Evolutionary conservation across 1,140 invertebrate species (phyloP), one percentile per base, ranked within the genome.

Genomic region (Lasioglossum baleicum): DNA sequence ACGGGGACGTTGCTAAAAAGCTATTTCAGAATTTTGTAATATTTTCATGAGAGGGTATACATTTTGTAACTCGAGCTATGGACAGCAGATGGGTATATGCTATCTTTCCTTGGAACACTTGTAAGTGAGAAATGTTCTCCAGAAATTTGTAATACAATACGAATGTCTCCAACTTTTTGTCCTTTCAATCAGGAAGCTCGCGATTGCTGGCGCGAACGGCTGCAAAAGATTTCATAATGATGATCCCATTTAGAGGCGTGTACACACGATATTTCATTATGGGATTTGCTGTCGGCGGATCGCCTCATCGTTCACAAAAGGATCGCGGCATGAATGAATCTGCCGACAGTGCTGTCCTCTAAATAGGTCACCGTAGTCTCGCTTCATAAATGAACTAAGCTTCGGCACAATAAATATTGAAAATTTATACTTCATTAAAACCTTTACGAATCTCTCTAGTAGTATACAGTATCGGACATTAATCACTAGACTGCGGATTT

Each of bases 291-390:
- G 75, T 76, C 53, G 35, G 56, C 53, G 66, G 40, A 76, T 48
- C 67, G 67, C 31, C 63, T 77, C 44, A n/a, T 26, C 31, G 44
- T n/a, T 63, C 22, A 72, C 61, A 73, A 73, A 78, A 73, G 76
- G 61, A 56, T 40, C 48, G 7, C 60, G 48, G 61, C 69, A 79
- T 79, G 76, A 79, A 79, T 79, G 76, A 73, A 73, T 44, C 69
- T 31, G 40, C 51, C 61, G 69, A 79, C 76, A 58, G 63, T 58
- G 48, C 48, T 31, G 60, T 20, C 53, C 48, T 70, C 22, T 48
- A 81, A 81, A 66, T 81, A 65, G 79, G 79, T 68, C 66, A 70
- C 40, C 44, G 58, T 77, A 70, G 69, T 73, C 63, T 10, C 48
- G 20, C 11, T 44, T 44, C 26, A 48, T 63, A 63, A 61, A 71